A percentile compares a stretch with the other conserved stretches of the same genome.
Conservation (phyloP, 2,888 invertebrate genomes). For the Scaptomyza reducta region DNA sequence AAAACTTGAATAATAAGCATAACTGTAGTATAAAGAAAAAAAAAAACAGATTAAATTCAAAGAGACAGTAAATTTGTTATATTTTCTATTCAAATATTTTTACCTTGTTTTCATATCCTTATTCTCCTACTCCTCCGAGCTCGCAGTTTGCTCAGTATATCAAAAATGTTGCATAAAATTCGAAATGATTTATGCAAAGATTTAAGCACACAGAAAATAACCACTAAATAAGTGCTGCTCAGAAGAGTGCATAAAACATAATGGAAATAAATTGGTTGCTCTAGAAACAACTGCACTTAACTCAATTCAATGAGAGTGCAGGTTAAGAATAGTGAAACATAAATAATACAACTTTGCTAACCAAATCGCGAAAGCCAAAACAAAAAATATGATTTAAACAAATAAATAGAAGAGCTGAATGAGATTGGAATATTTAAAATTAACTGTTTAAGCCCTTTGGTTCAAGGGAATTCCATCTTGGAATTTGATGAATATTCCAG, state of each 20-base stretch:
- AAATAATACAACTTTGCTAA: neutral
- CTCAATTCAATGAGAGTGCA: conserved; percentile 38
- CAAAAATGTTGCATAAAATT: conserved; percentile 17
- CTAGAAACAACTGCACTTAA: conserved; percentile 39
- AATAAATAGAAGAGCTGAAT: too few species aligned
- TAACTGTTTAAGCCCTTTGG: neutral
- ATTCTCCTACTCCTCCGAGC: neutral
- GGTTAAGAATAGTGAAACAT: neutral
- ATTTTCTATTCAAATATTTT: neutral
- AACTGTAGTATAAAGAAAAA: neutral
- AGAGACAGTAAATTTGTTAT: neutral
- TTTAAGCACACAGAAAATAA: conserved; percentile 8
- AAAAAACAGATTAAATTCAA: neutral
- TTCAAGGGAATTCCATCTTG: rapidly evolving
- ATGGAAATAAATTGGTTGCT: conserved; percentile 53
- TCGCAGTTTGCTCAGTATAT: conserved; percentile 34
- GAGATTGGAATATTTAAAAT: neutral
- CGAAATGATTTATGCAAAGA: conserved; percentile 61
- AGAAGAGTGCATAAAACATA: conserved; percentile 24
- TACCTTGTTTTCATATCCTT: neutral
- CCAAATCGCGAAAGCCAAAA: too few species aligned
- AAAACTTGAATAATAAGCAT: neutral
- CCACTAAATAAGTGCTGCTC: conserved; percentile 2
- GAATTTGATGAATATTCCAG: neutral
- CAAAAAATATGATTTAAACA: too few species aligned